phyloP scores from a whole-genome alignment of 1,140 invertebrate species.

The Euglossa dilemma region DNA sequence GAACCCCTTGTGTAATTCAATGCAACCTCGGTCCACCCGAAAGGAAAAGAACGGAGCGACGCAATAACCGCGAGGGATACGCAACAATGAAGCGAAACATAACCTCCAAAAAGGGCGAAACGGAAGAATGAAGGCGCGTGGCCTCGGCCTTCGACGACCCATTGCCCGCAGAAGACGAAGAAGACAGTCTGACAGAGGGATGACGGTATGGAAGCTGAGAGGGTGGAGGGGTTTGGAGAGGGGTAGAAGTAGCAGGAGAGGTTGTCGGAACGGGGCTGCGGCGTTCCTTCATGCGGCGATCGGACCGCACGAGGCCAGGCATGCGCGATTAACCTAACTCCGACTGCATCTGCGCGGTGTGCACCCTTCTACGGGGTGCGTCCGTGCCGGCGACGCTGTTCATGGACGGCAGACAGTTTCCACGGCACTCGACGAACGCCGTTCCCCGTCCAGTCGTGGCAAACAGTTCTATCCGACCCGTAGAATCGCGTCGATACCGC shows the following conservation, averaged over 20 bases:
- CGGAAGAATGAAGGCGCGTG: neutral
- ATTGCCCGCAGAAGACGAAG: neutral
- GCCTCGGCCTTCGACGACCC: conserved; percentile 42
- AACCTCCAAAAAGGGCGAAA: neutral
- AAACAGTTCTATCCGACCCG: conserved; percentile 1
- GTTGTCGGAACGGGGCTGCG: conserved; percentile 50
- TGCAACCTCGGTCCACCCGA: too few species aligned
- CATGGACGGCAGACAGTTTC: conserved; percentile 52
- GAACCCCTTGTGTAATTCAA: too few species aligned
- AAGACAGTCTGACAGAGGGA: neutral
- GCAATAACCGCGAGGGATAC: too few species aligned
- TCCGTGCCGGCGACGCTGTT: conserved; percentile 59
- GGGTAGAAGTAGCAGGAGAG: conserved; percentile 6
- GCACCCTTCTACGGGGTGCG: conserved; percentile 62
- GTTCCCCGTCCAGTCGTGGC: conserved; percentile 25
- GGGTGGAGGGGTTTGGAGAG: neutral
- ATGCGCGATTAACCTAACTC: conserved; percentile 7
- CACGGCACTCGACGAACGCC: conserved; percentile 43
- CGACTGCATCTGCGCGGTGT: conserved; percentile 52
- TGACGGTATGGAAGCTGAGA: neutral
- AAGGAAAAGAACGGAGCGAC: too few species aligned
- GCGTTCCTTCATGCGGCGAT: conserved; percentile 57
- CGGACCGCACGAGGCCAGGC: conserved; percentile 47
- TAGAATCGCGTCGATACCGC: neutral
- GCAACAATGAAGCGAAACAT: neutral